These are phyloP conservation scores for Palythoa heliodiscus DNA, from an alignment of 92 coral and sea anemone species.

Conservation along the genomic window DNA sequence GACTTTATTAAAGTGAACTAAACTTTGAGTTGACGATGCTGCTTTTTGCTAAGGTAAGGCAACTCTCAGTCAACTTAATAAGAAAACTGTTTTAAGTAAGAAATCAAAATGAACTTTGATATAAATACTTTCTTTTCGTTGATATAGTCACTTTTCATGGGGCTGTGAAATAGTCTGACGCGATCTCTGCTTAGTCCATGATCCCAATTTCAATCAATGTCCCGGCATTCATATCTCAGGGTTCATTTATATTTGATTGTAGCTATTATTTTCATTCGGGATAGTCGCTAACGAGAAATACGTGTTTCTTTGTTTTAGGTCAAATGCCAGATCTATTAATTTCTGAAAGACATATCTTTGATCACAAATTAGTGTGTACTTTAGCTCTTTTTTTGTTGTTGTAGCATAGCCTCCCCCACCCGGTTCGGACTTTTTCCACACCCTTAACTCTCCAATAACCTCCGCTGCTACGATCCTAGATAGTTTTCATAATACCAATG, in stretches of 20 bases:
- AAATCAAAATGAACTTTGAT: neutral
- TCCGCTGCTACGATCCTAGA: constrained; percentile 5
- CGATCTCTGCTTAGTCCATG: neutral
- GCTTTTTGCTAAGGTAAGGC: too few relatives aligned
- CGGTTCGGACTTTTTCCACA: constrained; percentile 7
- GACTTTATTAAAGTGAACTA: too few relatives aligned
- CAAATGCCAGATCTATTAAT: neutral
- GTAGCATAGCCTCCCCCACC: constrained; percentile 12
- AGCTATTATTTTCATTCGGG: neutral
- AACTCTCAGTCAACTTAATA: too few relatives aligned
- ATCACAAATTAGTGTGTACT: neutral
- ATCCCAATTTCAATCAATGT: constrained; percentile 8
- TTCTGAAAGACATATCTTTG: too few relatives aligned
- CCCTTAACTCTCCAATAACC: neutral
- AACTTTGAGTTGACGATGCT: too few relatives aligned
- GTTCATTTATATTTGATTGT: too few relatives aligned
- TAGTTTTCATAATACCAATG: neutral
- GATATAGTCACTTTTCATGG: neutral
- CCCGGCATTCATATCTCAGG: too few relatives aligned
- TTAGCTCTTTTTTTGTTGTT: neutral
- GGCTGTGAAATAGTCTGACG: neutral
- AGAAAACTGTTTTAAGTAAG: neutral
- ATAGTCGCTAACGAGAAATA: neutral
- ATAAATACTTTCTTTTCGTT: neutral
- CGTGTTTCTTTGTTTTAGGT: neutral